phyloP scores from a whole-genome alignment of 2,797 vertebrate genomes.

The Diceros bicornis region DNA sequence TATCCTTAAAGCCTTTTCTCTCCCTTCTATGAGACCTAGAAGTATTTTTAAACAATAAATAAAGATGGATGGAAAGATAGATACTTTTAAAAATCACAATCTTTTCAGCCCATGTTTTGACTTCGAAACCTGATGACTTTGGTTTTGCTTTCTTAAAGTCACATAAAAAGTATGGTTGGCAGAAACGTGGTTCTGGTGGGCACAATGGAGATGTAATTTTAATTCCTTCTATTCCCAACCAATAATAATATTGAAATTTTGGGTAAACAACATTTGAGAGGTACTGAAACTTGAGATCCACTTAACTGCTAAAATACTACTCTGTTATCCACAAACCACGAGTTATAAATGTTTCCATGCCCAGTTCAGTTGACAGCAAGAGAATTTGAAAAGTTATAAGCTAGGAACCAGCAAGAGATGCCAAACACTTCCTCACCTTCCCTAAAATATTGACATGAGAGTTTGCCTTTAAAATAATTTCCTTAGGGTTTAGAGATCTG shows the following conservation, averaged over 20 bases:
- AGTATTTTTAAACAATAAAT: background rate
- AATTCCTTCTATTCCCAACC: slow-evolving; percentile 82
- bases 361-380: slow-evolving; percentile 70
- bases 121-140: slow-evolving; percentile 56
- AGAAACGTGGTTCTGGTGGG: slow-evolving; percentile 71
- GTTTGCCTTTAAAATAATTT: background rate
- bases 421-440: slow-evolving; percentile 51
- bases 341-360: slow-evolving; percentile 72
- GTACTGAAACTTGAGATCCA: slow-evolving; percentile 78
- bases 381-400: slow-evolving; percentile 60
- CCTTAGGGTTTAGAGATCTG: background rate
- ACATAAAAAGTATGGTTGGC: slow-evolving; percentile 60
- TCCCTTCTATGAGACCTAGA: background rate
- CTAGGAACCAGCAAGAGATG: slow-evolving; percentile 49
- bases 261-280: slow-evolving; percentile 80
- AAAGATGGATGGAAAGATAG: background rate
- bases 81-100: background rate
- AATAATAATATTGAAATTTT: slow-evolving; percentile 81
- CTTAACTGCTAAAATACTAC: slow-evolving; percentile 78
- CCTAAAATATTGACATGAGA: slow-evolving; percentile 7
- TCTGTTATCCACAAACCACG: slow-evolving; percentile 76
- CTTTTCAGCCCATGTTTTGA: slow-evolving; percentile 33
- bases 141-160: slow-evolving; percentile 70
- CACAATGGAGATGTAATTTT: slow-evolving; percentile 74
- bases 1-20: background rate